Percentiles rank a stretch among this genome's conserved stretches.
Evolutionary conservation across 2,113 vertebrate species (phyloP).

Genomic region (Campylorhamphus procurvoides): DNA sequence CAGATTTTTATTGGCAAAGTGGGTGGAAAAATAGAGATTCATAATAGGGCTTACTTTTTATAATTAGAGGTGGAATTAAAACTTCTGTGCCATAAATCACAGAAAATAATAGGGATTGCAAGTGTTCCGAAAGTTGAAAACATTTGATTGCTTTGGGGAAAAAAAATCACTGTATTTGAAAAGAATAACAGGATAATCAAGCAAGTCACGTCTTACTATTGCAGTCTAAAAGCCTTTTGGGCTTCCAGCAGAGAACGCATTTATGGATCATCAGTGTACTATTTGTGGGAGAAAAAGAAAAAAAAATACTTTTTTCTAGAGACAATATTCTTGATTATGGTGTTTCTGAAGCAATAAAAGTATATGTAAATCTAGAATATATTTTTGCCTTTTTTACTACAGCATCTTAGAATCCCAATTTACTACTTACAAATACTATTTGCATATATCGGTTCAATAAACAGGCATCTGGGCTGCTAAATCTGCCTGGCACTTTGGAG

Average conservation of each 20-base stretch:
- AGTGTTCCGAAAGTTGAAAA: slow-evolving; percentile 24
- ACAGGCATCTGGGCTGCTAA: slow-evolving; percentile 21
- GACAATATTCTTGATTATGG: slow-evolving; percentile 32
- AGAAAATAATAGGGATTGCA: not conserved
- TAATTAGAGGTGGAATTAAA: not conserved
- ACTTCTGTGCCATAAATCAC: not conserved
- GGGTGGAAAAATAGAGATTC: not conserved
- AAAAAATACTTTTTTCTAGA: not conserved
- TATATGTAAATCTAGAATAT: not conserved
- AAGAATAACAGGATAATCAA: slow-evolving; percentile 34
- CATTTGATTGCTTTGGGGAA: not conserved
- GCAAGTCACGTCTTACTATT: not conserved
- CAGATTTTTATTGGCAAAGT: not conserved
- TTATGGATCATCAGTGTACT: slow-evolving; percentile 27
- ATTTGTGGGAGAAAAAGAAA: not conserved
- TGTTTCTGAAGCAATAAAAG: not conserved
- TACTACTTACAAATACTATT: slow-evolving; percentile 19
- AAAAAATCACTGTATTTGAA: not conserved
- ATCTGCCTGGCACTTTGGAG: not conserved
- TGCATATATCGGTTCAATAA: not conserved
- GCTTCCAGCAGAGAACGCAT: slow-evolving; percentile 17
- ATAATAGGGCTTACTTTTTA: not conserved
- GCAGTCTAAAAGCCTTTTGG: not conserved
- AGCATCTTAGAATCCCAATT: not conserved
- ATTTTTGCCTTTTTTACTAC: not conserved